Evolutionary conservation across 2,797 vertebrate species (phyloP), one percentile per base, ranked within the genome.

Genomic region (Etheostoma nigrum): DNA sequence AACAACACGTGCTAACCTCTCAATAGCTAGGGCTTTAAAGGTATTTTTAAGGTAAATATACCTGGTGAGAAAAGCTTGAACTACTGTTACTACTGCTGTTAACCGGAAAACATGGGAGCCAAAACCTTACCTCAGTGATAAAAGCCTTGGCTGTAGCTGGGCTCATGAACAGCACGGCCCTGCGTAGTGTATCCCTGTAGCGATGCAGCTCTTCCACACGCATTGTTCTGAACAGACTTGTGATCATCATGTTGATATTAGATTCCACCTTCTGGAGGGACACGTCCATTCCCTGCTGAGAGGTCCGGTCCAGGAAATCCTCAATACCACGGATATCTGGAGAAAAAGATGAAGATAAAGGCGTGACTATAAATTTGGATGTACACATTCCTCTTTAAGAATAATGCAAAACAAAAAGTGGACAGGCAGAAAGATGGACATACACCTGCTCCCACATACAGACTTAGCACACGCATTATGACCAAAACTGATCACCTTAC

Each of bases 171-270:
- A 99, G 96, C 81, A 99, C 96, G 1, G 98, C 98, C 71, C 98
- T 89, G 63, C 98, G 94, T 59, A 99, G 94, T 4, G 98, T 99
- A 72, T 99, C 98, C 76, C 98, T 92, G 90, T 99, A 99, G 78
- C 98, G 97, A 87, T 99, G 99, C 83, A 99, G 91, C 89, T 99
- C 98, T 82, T 99, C 98, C 89, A 98, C 97, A 11, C 97, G 93
- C 96, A 99, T 96, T 21, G 96, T 97, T 72, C 97, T 95, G 90
- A 99, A 99, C 89, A 99, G 96, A 54, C 97, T 96, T 0, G 97
- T 98, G 94, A 99, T 99, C 98, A 99, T 99, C 94, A 97, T 98
- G 92, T 99, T 99, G 92, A 99, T 98, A 86, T 99, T 99, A 82
- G 96, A 97, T 93, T 99, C 98, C 83, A 99, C 98, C 88, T 99